phyloP scores from a whole-genome alignment of 2,797 vertebrate genomes.

The Coranthus polyacanthus region DNA sequence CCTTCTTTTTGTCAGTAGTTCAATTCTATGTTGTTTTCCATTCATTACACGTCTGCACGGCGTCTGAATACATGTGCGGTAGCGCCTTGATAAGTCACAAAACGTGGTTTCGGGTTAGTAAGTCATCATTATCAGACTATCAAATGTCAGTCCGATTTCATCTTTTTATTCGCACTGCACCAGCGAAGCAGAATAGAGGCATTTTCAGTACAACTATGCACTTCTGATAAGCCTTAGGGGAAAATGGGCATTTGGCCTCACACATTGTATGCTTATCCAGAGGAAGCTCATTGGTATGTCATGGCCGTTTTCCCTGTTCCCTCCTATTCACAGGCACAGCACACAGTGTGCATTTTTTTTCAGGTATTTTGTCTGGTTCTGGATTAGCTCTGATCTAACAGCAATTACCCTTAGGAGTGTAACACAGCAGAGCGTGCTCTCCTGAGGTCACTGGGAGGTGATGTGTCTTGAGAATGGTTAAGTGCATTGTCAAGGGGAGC shows the following conservation, averaged over 20 bases:
- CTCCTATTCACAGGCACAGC: slow-evolving; percentile 55
- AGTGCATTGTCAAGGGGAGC: slow-evolving; percentile 53
- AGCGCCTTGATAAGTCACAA: too few relatives aligned
- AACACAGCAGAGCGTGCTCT: slow-evolving; percentile 67
- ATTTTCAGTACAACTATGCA: slow-evolving; percentile 33
- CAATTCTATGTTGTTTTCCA: neutral
- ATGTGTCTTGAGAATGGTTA: slow-evolving; percentile 47
- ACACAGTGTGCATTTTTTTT: slow-evolving; percentile 60
- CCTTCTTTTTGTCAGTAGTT: neutral
- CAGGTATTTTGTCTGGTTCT: slow-evolving; percentile 75
- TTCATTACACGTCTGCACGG: neutral
- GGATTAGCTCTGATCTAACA: slow-evolving; percentile 80
- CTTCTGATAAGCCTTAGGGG: slow-evolving; percentile 53
- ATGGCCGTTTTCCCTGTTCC: slow-evolving; percentile 41
- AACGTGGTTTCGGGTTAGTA: neutral
- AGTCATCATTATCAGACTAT: slow-evolving; percentile 22
- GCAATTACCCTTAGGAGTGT: slow-evolving; percentile 78
- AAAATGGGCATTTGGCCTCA: slow-evolving; percentile 52
- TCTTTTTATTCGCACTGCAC: slow-evolving; percentile 18
- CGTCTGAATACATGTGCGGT: too few relatives aligned
- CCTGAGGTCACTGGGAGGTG: slow-evolving; percentile 56
- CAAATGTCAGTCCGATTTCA: slow-evolving; percentile 8
- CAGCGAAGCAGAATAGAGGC: slow-evolving; percentile 25
- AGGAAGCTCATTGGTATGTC: slow-evolving; percentile 73
- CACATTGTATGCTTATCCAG: slow-evolving; percentile 57